Percentiles rank a stretch among this genome's conserved stretches.
phyloP scores from a whole-genome alignment of 1,140 invertebrate species.

The Batillaria attramentaria region DNA sequence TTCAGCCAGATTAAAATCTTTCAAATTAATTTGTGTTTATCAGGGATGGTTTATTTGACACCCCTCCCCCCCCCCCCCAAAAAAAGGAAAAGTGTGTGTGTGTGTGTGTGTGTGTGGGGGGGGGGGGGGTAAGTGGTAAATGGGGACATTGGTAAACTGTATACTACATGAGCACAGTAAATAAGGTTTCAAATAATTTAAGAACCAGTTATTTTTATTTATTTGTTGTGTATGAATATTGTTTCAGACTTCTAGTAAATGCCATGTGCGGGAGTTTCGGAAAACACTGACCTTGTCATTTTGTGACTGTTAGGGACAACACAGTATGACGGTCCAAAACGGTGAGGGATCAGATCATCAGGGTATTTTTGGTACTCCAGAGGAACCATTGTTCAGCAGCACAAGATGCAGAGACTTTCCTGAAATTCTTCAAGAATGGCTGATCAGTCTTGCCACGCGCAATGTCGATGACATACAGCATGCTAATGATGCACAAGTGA shows the following conservation, averaged over 20 bases:
- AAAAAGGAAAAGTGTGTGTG: too few relatives aligned
- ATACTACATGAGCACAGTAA: too few relatives aligned
- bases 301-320: too few relatives aligned
- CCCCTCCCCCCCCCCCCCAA: too few relatives aligned
- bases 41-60: too few relatives aligned
- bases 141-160: too few relatives aligned
- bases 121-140: too few relatives aligned
- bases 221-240: neutral
- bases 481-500: constrained; percentile 31
- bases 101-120: too few relatives aligned
- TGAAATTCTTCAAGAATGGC: constrained; percentile 40
- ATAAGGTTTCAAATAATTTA: too few relatives aligned
- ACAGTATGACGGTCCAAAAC: neutral
- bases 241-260: neutral
- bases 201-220: neutral
- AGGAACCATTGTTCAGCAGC: constrained; percentile 43
- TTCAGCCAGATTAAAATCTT: too few relatives aligned
- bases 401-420: constrained; percentile 13
- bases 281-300: too few relatives aligned
- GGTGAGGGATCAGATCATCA: neutral
- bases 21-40: too few relatives aligned
- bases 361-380: constrained; percentile 42
- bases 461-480: constrained; percentile 26
- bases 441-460: constrained; percentile 22
- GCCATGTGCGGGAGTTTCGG: neutral